phyloP scores from a whole-genome alignment of 2,797 vertebrate genomes.

The Macropodus opercularis region DNA sequence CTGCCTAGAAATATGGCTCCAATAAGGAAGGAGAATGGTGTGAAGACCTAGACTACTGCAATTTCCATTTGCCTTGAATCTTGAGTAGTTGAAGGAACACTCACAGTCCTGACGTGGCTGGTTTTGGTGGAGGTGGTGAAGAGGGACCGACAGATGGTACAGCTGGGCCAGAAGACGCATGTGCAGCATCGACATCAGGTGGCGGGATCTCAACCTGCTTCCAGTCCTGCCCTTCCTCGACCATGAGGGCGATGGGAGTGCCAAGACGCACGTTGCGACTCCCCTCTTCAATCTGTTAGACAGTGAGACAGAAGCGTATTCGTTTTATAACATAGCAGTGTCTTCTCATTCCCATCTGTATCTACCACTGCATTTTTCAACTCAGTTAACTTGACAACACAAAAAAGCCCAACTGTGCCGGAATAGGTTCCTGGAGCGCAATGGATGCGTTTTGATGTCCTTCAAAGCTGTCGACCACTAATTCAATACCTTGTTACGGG shows the following conservation, averaged over 20 bases:
- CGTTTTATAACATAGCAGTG: not conserved
- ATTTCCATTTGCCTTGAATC: not conserved
- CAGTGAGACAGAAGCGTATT: not conserved
- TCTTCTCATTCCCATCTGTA: slow-evolving; percentile 9
- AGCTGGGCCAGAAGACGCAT: slow-evolving; percentile 37
- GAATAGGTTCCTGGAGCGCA: slow-evolving; percentile 12
- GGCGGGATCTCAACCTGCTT: slow-evolving; percentile 89
- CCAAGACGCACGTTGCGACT: slow-evolving; percentile 89
- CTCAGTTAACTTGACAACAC: slow-evolving; percentile 1
- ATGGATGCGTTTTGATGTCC: slow-evolving; percentile 27
- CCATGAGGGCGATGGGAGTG: slow-evolving; percentile 90
- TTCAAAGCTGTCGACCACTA: slow-evolving; percentile 48
- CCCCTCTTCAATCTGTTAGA: slow-evolving; percentile 89
- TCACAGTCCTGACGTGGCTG: slow-evolving; percentile 78
- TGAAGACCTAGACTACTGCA: too few species aligned
- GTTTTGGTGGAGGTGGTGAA: slow-evolving; percentile 55
- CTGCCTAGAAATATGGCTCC: not conserved
- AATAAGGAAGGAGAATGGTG: too few species aligned
- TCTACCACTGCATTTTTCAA: slow-evolving; percentile 17
- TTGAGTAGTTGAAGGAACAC: slow-evolving; percentile 55
- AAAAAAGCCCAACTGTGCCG: not conserved
- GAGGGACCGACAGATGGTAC: slow-evolving; percentile 47
- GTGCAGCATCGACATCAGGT: slow-evolving; percentile 55
- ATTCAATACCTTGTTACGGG: slow-evolving; percentile 52
- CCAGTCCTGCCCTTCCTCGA: slow-evolving; percentile 96